Evolutionary conservation across 2,888 invertebrate genomes (phyloP), one percentile per base, ranked within the genome.

Genomic region (Phalangium opilio): DNA sequence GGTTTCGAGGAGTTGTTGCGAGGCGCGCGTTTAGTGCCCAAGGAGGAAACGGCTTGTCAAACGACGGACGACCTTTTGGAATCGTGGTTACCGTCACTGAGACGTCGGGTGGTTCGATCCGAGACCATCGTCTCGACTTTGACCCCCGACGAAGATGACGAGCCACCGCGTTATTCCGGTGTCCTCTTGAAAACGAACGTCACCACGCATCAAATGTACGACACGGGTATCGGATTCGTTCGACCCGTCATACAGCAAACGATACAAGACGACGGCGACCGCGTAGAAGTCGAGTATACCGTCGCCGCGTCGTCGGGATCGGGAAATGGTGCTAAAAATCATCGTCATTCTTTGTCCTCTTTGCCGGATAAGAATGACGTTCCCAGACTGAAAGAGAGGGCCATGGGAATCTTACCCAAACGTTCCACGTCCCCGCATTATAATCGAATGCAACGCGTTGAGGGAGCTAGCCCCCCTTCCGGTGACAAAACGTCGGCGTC

Each of bases 51-150:
- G 1, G 50, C 51, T 1, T 54, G 54, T 32, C 56, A 56, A 39
- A 56, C 56, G 7, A 50, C 51, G 7, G 51, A 55, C 32, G 56
- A 56, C 38, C 42, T 56, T 18, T 20, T 56, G 12, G 56, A 56
- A 44, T 50, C 52, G n/a, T 44, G 55, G 42, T 41, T 56, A n/a
- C 52, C 53, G 12, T 47, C 50, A 3, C 39, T 55, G 12, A 43
- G 50, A 19, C 45, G 46, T 14, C 42, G 56, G 1, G 33, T 52
- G 3, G 43, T 50, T 17, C 46, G 54, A 3, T 49, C 51, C 3
- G 53, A 49, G n/a, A 49, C 46, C 8, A 27, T 48, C 11, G 45
- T 48, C 40, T 47, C 48, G 2, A 44, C 43, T 5, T 18, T 49
- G 32, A 27, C 49, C 8, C 46, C 46, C 10, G 53, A 53, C 4